Evolutionary conservation across 2,888 invertebrate genomes (phyloP), one percentile per base, ranked within the genome.

Genomic region (Sympetrum striolatum): DNA sequence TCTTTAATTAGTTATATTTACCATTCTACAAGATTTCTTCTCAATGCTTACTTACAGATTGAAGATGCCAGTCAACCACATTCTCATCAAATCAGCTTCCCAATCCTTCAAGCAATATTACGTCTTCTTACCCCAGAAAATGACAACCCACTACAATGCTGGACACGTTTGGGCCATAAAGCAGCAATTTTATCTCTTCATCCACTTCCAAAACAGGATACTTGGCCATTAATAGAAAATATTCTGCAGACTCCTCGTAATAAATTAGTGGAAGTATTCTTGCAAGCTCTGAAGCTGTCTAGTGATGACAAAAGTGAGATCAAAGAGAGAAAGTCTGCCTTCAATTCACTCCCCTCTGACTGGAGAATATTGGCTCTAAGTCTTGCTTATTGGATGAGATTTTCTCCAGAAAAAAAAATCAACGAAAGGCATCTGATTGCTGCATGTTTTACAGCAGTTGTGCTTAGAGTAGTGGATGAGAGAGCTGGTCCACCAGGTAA

Each of bases 51-150:
- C 10, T 80, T 80, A n/a, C 31, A 97, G 94, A 95, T 97, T 10
- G 97, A 98, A 93, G 96, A 97, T 93, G 96, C 95, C 92, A 93
- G 93, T 5, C 95, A 95, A 81, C 94, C 95, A 6, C 95, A 96
- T 91, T 95, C 96, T 12, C 96, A 96, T 92, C 92, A 95, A 12
- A 95, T 96, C 90, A 95, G 95, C 53, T 93, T 96, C 91, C 95
- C 96, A 22, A 95, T 97, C 91, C 92, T 97, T 73, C 94, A 94
- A 92, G 95, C 95, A 91, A 95, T 96, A 90, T 96, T 95, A 91
- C 93, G 93, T 3, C 91, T 95, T 44, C 80, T 86, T 1, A 86
- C 86, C 14, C 86, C 86, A 31, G 22, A 35, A 35, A 31, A 37
- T 80, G 60, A 80, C 35, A 35, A 64, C 18, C 60, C 86, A 22